Base-by-base conservation (phyloP, 2,888 invertebrate species). In the Apodemia duryi region DNA sequence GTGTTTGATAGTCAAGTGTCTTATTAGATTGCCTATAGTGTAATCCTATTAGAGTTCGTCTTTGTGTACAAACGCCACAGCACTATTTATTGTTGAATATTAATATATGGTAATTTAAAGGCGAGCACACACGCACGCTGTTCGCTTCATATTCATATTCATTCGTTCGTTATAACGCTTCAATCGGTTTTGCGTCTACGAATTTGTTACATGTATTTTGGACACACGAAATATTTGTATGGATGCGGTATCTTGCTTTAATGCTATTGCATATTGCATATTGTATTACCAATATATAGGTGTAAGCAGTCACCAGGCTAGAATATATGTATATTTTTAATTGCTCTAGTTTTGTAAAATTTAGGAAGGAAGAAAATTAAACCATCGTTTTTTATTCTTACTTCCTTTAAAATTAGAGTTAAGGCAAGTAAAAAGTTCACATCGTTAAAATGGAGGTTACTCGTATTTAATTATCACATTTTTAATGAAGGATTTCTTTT, bases 131-230 rank as follows among this genome's bases (percentile, higher is more conserved):
- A 81, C 74, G 74, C 70, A 74, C 74, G 74, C 74, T 64, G 49
- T 49, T 64, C 64, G 82, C 77, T 80, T 77, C 79, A 80, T 85
- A 88, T 89, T 88, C 88, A 88, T 89, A 88, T 87, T 86, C 86
- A 84, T 85, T 82, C 83, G 88, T 89, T 90, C 90, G 90, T 91
- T 90, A 91, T 88, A 80, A 85, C 90, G 89, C 88, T 79, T 76
- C 86, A 82, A 82, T 85, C 80, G 79, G 69, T 79, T 75, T 72
- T 74, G 74, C 75, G 78, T 76, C 74, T 69, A 74, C 78, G 64
- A 57, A 76, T 73, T 66, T 71, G 69, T 67, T 71, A 68, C 65
- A 64, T 54, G 52, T 54, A 10, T 54, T 54, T 21, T 10, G 21
- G 52, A 29, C 28, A 54, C 52, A 54, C 52, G 52, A 54, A 52